A percentile compares a stretch with the other conserved stretches of the same genome.
phyloP scores from a whole-genome alignment of 2,113 vertebrate genomes.

The Siniperca chuatsi region DNA sequence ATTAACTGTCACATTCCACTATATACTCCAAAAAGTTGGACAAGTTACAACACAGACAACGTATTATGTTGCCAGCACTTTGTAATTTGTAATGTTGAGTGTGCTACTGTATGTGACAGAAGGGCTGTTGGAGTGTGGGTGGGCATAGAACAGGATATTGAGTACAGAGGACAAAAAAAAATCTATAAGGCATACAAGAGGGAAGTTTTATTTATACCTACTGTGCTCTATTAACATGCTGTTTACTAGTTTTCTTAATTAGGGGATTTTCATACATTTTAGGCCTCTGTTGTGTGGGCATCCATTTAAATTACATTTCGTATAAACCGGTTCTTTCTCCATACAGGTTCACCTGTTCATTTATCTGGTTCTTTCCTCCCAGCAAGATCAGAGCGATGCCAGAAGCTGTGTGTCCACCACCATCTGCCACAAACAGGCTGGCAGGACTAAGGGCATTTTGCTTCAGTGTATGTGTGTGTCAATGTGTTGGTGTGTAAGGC shows the following conservation, averaged over 20 bases:
- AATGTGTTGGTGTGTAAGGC: conserved; percentile 31
- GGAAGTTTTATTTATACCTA: background rate
- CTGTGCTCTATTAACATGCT: background rate
- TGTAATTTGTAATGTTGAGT: background rate
- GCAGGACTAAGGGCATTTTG: conserved; percentile 58
- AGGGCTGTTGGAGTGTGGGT: conserved; percentile 13
- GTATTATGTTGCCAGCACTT: background rate
- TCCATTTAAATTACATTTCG: background rate
- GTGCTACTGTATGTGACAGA: background rate
- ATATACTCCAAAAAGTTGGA: background rate
- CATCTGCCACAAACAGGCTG: conserved; percentile 73
- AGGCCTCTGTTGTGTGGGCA: background rate
- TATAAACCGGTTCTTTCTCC: conserved; percentile 9
- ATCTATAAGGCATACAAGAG: background rate
- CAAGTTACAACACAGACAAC: background rate
- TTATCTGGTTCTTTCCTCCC: conserved; percentile 55
- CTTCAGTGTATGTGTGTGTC: conserved; percentile 36
- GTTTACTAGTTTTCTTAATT: background rate
- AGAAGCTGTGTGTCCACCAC: conserved; percentile 60
- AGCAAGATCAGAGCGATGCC: conserved; percentile 59
- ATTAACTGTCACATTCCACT: background rate
- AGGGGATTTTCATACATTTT: background rate
- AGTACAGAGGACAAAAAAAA: background rate
- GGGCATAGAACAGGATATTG: background rate
- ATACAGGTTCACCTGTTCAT: conserved; percentile 60